Percentiles rank a stretch among this genome's conserved stretches.
Evolutionary conservation across 1,140 invertebrate species (phyloP).

Genomic region (Bombus sibiricus): DNA sequence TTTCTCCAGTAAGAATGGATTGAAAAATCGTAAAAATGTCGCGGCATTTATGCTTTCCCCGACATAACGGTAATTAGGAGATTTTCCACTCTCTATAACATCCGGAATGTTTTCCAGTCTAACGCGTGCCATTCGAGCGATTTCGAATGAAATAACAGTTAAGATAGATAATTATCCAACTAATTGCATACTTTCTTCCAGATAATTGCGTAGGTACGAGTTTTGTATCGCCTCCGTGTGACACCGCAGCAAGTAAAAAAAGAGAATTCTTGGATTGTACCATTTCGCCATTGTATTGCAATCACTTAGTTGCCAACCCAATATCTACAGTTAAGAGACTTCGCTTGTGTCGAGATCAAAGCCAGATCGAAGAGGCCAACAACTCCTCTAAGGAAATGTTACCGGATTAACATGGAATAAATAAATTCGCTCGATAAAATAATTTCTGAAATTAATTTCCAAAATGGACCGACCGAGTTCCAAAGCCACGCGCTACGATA

Average conservation of each 20-base stretch:
- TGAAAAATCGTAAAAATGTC: neutral
- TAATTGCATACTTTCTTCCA: neutral
- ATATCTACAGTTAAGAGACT: too few relatives aligned
- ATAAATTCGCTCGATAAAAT: too few relatives aligned
- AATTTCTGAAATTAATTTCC: too few relatives aligned
- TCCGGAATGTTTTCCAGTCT: neutral
- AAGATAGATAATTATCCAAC: neutral
- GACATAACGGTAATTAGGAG: neutral
- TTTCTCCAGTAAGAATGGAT: neutral
- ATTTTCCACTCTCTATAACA: slow-evolving; percentile 14
- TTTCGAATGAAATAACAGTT: neutral
- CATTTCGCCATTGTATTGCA: neutral
- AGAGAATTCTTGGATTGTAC: neutral
- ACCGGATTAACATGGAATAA: too few relatives aligned
- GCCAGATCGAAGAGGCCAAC: too few relatives aligned
- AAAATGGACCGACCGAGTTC: too few relatives aligned
- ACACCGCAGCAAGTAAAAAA: neutral
- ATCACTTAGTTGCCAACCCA: too few relatives aligned
- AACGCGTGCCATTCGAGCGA: neutral
- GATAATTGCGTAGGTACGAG: neutral
- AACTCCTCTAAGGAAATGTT: too few relatives aligned
- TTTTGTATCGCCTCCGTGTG: neutral
- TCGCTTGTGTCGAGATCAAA: too few relatives aligned
- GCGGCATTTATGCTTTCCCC: slow-evolving; percentile 3
- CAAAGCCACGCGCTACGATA: too few relatives aligned